phyloP scores from a whole-genome alignment of 2,113 vertebrate genomes.

The Coreoperca whiteheadi region DNA sequence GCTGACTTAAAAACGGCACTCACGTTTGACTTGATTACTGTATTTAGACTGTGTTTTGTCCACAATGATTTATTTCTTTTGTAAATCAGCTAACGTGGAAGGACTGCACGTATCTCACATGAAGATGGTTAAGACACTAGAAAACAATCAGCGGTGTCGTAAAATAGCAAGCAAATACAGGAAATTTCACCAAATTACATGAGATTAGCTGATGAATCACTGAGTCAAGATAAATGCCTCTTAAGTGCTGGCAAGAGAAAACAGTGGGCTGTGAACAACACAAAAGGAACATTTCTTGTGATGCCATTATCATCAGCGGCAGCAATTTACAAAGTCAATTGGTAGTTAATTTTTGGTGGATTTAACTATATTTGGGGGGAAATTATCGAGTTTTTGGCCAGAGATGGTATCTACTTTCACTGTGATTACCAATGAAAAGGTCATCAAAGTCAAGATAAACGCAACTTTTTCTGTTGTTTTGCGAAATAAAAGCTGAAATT shows the following conservation, averaged over 20 bases:
- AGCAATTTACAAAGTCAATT: background rate
- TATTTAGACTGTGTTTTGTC: background rate
- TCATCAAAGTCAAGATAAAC: background rate
- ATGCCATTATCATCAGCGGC: background rate
- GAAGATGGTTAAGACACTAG: background rate
- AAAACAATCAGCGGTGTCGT: background rate
- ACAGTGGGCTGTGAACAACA: background rate
- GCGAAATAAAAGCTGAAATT: background rate
- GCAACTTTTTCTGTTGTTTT: background rate
- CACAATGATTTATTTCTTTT: background rate
- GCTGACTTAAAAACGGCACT: background rate
- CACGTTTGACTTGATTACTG: background rate
- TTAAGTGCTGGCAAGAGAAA: background rate
- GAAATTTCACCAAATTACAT: constrained; percentile 21
- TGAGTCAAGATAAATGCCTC: background rate
- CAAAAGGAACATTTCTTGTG: background rate
- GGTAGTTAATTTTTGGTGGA: background rate
- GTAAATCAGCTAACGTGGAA: background rate
- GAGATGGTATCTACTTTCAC: background rate
- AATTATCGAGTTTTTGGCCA: background rate
- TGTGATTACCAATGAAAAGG: background rate
- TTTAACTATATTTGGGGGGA: background rate
- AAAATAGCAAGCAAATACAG: constrained; percentile 5
- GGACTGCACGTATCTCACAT: background rate
- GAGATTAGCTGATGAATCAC: constrained; percentile 25